phyloP scores from a whole-genome alignment of 2,797 vertebrate species.

The Percopsis omiscomaycus region DNA sequence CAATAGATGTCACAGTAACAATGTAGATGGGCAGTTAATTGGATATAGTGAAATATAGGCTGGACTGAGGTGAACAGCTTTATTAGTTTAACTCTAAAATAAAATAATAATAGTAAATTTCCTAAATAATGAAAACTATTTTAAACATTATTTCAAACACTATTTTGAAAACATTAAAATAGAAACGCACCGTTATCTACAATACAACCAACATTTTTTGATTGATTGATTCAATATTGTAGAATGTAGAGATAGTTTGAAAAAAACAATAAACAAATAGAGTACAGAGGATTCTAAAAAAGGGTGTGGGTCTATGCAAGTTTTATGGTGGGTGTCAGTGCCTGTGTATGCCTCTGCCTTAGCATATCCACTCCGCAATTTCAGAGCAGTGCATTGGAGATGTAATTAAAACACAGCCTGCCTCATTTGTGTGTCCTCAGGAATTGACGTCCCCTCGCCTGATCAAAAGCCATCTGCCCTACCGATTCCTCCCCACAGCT shows the following conservation, averaged over 20 bases:
- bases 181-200: too few species aligned
- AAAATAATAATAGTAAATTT: too few species aligned
- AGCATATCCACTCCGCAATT: neutral
- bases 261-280: too few species aligned
- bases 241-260: too few species aligned
- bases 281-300: too few species aligned
- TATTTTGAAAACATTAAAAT: too few species aligned
- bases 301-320: too few species aligned
- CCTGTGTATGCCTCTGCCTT: neutral
- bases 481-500: constrained; percentile 91
- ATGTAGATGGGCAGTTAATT: neutral
- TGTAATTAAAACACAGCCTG: neutral
- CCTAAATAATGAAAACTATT: too few species aligned
- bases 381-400: neutral
- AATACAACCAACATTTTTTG: too few species aligned
- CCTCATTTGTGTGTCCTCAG: constrained; percentile 60
- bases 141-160: too few species aligned
- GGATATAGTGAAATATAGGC: neutral
- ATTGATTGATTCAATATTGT: too few species aligned
- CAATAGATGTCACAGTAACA: neutral
- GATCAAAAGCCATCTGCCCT: constrained; percentile 97
- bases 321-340: neutral
- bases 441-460: constrained; percentile 95
- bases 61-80: neutral
- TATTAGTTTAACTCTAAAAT: too few species aligned